A percentile compares a stretch with the other conserved stretches of the same genome.
Conservation (phyloP, 2,888 invertebrate species). For the Ichneumon xanthorius region DNA sequence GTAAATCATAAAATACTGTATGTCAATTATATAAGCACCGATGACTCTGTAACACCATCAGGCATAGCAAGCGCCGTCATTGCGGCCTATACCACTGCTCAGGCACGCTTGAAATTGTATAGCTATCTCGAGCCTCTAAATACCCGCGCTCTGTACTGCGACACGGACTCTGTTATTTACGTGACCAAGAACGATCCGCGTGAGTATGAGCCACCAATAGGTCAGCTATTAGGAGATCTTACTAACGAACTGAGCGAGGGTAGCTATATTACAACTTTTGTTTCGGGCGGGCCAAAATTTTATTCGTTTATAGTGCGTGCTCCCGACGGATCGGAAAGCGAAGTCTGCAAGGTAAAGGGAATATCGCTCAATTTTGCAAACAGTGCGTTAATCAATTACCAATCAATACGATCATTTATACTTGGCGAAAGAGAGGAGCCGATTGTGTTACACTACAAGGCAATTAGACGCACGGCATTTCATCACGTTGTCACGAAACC, state of each 20-base stretch:
- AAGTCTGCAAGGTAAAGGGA: constrained; percentile 63
- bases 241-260: constrained; percentile 78
- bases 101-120: constrained; percentile 78
- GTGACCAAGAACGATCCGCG: constrained; percentile 31
- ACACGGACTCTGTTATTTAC: constrained; percentile 81
- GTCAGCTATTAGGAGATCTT: constrained; percentile 77
- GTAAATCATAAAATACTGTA: too few relatives aligned
- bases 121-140: constrained; percentile 76
- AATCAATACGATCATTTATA: too few relatives aligned
- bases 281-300: too few relatives aligned
- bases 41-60: too few relatives aligned
- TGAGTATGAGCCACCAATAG: constrained; percentile 71
- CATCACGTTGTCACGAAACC: constrained; percentile 75
- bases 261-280: too few relatives aligned
- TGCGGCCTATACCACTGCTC: too few relatives aligned
- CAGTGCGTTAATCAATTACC: too few relatives aligned
- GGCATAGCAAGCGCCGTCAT: too few relatives aligned
- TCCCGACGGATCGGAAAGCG: too few relatives aligned
- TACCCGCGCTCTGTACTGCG: constrained; percentile 78
- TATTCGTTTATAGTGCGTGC: too few relatives aligned
- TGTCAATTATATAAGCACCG: too few relatives aligned
- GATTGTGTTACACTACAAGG: constrained; percentile 53
- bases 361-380: constrained; percentile 57
- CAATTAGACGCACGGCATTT: constrained; percentile 29
- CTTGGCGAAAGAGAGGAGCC: too few relatives aligned